Evolutionary conservation across 2,113 vertebrate genomes (phyloP).

Genomic region (Nettapus auritus): DNA sequence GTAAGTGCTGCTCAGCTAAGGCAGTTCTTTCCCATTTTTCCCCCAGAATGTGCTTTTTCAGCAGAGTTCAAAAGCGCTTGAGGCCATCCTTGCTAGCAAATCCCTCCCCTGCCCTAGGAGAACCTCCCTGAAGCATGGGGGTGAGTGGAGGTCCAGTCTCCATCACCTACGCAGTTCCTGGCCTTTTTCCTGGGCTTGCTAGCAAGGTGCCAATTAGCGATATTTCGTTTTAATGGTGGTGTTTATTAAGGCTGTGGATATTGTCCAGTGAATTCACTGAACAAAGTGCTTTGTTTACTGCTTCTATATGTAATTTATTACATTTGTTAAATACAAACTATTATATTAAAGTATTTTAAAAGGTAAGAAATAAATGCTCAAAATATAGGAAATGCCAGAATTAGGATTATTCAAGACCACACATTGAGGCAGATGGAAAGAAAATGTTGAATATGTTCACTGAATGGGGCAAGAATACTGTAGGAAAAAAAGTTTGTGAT

Average conservation of each 20-base stretch:
- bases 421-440: background rate
- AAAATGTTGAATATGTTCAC: background rate
- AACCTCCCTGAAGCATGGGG: background rate
- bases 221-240: background rate
- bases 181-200: background rate
- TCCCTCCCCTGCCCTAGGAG: background rate
- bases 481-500: background rate
- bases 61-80: background rate
- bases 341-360: slow-evolving; percentile 8
- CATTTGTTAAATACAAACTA: background rate
- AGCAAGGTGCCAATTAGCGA: slow-evolving; percentile 19
- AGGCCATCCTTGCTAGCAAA: background rate
- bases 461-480: background rate
- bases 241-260: slow-evolving; percentile 27
- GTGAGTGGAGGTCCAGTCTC: background rate
- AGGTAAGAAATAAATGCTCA: background rate
- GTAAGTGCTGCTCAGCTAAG: background rate
- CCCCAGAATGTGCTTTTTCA: accelerated
- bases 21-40: background rate
- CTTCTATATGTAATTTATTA: background rate
- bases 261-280: background rate
- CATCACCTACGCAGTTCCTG: background rate
- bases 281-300: background rate
- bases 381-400: slow-evolving; percentile 20
- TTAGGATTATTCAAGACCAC: slow-evolving; percentile 11